Base-by-base conservation (phyloP, 2,113 vertebrate species). In the Elephantulus edwardii region DNA sequence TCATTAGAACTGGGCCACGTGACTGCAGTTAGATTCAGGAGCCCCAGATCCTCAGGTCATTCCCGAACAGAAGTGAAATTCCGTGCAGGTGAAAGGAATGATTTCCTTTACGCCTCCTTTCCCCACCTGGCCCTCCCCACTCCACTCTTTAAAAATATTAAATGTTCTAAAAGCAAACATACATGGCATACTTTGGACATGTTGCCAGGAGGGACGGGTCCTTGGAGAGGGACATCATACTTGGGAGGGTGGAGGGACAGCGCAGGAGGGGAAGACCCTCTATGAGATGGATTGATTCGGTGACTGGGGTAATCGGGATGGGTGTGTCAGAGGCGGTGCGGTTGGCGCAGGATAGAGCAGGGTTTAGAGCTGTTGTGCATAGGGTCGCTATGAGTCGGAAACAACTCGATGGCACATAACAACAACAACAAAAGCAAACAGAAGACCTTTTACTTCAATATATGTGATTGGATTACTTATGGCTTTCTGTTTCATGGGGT, bases 1-100 rank as follows among this genome's bases (percentile, higher is more conserved):
- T 95, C 93, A 92, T 95, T 94, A 94, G 91, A 95, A 81, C 75
- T 82, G 86, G 92, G 89, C 83, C 82, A 38, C 4, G 14, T 86
- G 91, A 0, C 42, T 24, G 28, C n/a, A 90, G 93, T 94, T 58
- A 80, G 78, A 89, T 28, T 76, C 87, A 88, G 44, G 85, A 93
- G 88, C 68, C 78, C 35, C 80, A 86, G 58, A 74, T 83, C 70
- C 54, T 92, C 42, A 87, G 76, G 94, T 91, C 79, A 35, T 86
- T 87, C 50, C 86, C 66, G 88, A 74, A 86, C 90, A 94, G n/a
- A n/a, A n/a, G n/a, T 5, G 64, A 92, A 96, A 94, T 75, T 56
- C 16, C 11, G 83, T 7, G 16, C 70, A 72, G 38, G 93, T n/a
- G 71, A 89, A 91, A 20, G 11, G 19, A 89, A 7, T 85, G 54